Percentiles rank a stretch among this genome's conserved stretches.
Evolutionary conservation across 1,140 invertebrate species (phyloP).

Genomic region (Coboldia fuscipes): DNA sequence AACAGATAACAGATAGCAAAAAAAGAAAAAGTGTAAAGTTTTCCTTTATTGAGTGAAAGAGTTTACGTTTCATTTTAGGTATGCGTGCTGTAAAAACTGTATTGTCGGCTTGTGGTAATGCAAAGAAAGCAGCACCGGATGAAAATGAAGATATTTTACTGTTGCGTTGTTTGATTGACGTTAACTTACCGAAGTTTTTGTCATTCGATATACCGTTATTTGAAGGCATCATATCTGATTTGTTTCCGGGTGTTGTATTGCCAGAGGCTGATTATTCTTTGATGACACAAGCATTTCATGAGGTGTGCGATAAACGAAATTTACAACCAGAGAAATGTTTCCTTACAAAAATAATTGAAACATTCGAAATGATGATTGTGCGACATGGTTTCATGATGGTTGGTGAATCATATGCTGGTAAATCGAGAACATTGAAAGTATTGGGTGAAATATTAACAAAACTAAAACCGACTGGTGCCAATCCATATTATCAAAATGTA

Average conservation of each 20-base stretch:
- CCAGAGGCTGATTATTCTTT: slow-evolving; percentile 51
- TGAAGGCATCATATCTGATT: slow-evolving; percentile 74
- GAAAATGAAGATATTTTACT: slow-evolving; percentile 59
- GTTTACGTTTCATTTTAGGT: slow-evolving; percentile 12
- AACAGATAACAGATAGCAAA: too few species aligned
- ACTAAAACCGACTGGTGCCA: slow-evolving; percentile 33
- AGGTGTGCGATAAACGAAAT: slow-evolving; percentile 33
- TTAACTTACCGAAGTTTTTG: slow-evolving; percentile 85
- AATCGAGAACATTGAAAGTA: slow-evolving; percentile 36
- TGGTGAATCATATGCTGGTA: slow-evolving; percentile 50
- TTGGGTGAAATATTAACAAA: slow-evolving; percentile 48
- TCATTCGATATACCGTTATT: slow-evolving; percentile 75
- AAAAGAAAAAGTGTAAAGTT: not conserved
- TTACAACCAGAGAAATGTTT: slow-evolving; percentile 51
- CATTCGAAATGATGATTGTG: slow-evolving; percentile 68
- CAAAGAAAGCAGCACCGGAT: slow-evolving; percentile 63
- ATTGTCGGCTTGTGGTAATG: slow-evolving; percentile 63
- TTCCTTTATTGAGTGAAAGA: not conserved
- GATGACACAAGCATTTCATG: slow-evolving; percentile 30
- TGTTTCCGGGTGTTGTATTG: slow-evolving; percentile 62
- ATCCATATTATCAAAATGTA: slow-evolving; percentile 27
- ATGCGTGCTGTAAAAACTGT: slow-evolving; percentile 72
- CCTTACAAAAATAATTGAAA: slow-evolving; percentile 46
- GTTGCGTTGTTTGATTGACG: slow-evolving; percentile 69
- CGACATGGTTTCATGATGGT: slow-evolving; percentile 72